Conservation (phyloP, 2,888 invertebrate species). For the Thalpophila matura region DNA sequence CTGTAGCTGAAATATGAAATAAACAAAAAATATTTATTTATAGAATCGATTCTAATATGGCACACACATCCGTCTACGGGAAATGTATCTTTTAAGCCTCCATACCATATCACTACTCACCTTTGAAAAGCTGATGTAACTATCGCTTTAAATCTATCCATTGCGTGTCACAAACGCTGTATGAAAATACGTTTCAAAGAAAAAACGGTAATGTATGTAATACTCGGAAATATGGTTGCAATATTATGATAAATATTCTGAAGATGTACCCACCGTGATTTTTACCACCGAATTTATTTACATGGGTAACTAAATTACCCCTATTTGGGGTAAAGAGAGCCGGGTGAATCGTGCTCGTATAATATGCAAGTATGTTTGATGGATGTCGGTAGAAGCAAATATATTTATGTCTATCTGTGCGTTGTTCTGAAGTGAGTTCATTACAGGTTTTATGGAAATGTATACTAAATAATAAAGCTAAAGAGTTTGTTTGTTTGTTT, state of each 20-base stretch:
- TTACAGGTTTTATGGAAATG: slow-evolving; percentile 48
- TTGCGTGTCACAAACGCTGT: slow-evolving; percentile 11
- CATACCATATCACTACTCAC: slow-evolving; percentile 26
- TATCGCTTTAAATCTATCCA: neutral
- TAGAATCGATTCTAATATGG: slow-evolving; percentile 63
- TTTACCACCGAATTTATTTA: slow-evolving; percentile 76
- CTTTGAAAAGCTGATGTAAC: neutral
- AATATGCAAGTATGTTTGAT: slow-evolving; percentile 63
- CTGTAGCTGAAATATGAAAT: slow-evolving; percentile 47
- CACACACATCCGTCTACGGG: slow-evolving; percentile 60
- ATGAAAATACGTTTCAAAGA: neutral
- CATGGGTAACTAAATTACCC: slow-evolving; percentile 77
- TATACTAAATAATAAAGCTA: no score
- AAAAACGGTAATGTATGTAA: slow-evolving; percentile 44
- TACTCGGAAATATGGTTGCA: slow-evolving; percentile 13
- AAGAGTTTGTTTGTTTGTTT: no score
- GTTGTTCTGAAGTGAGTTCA: slow-evolving; percentile 28
- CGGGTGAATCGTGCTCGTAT: slow-evolving; percentile 50
- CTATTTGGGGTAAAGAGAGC: slow-evolving; percentile 66
- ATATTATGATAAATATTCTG: slow-evolving; percentile 62
- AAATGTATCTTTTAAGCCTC: slow-evolving; percentile 62
- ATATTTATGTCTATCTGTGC: slow-evolving; percentile 54
- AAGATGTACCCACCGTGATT: slow-evolving; percentile 69
- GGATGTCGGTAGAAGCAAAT: slow-evolving; percentile 53
- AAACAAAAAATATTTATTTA: slow-evolving; percentile 66